Conservation (phyloP, 2,113 vertebrate genomes). For the Setophaga coronata region DNA sequence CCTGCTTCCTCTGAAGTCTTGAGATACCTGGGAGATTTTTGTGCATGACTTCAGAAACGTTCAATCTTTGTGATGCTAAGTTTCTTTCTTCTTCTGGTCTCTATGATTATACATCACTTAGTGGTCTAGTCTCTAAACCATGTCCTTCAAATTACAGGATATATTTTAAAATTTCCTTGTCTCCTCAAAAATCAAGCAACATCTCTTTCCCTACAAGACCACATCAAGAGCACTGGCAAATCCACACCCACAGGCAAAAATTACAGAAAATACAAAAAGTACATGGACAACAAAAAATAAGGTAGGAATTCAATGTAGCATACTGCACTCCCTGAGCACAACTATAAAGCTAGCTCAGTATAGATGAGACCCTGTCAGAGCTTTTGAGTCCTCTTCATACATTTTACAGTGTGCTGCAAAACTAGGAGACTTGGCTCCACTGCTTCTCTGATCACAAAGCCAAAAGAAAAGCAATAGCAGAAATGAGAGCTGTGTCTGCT, state of each 20-base stretch:
- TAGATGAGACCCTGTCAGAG: not conserved
- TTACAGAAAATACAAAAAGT: not conserved
- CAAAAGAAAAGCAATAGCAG: conserved; percentile 1
- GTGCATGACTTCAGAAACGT: not conserved
- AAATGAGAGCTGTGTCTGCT: not conserved
- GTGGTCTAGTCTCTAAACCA: not conserved
- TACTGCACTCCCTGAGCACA: not conserved
- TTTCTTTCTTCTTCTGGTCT: not conserved
- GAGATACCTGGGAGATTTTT: not conserved
- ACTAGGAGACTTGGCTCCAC: not conserved
- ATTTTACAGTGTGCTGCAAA: conserved; percentile 26
- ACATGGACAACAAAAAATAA: not conserved
- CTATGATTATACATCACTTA: not conserved
- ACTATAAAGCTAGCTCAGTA: not conserved
- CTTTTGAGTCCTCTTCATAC: conserved; percentile 28
- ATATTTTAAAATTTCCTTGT: not conserved
- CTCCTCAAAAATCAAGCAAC: not conserved
- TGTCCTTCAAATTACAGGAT: not conserved
- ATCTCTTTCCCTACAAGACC: not conserved
- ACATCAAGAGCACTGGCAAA: not conserved
- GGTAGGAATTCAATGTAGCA: not conserved
- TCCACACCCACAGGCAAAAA: not conserved
- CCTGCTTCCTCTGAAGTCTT: not conserved
- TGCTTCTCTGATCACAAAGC: not conserved
- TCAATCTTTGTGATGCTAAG: not conserved